Evolutionary conservation across 2,888 invertebrate genomes (phyloP).

Genomic region (Troides aeacus): DNA sequence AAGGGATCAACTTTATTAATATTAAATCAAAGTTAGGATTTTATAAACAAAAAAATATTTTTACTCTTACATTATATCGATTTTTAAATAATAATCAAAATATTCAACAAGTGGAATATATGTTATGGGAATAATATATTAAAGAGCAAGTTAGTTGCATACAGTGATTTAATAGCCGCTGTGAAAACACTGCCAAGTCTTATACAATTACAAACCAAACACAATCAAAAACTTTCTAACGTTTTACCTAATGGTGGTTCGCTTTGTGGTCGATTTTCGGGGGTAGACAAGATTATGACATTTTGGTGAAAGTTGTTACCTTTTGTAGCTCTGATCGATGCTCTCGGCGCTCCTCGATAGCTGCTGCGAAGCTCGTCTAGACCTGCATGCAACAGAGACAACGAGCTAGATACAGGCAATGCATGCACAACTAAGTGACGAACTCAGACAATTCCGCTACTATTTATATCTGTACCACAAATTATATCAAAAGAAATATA

Average conservation of each 20-base stretch:
- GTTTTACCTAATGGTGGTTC: constrained; percentile 5
- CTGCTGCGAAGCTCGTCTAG: constrained; percentile 93
- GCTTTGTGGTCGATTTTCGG: constrained; percentile 5
- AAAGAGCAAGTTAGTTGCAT: background rate
- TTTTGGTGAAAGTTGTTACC: constrained; percentile 63
- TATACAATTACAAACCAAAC: background rate
- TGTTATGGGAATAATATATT: background rate
- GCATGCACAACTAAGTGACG: constrained; percentile 60
- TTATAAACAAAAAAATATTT: too few relatives aligned
- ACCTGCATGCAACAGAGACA: constrained; percentile 85
- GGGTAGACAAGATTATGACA: constrained; percentile 17
- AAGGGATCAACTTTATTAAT: background rate
- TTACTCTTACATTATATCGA: background rate
- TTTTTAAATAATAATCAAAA: background rate
- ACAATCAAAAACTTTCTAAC: constrained; percentile 18
- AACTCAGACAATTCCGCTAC: constrained; percentile 47
- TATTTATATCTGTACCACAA: background rate
- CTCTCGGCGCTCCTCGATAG: constrained; percentile 84
- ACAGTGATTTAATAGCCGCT: background rate
- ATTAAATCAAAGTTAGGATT: background rate
- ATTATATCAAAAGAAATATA: background rate
- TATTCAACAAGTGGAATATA: too few relatives aligned
- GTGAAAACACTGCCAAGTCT: background rate
- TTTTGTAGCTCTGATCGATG: constrained; percentile 80
- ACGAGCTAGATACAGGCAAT: constrained; percentile 72